Evolutionary conservation across 2,888 invertebrate genomes (phyloP).

Genomic region (Limnephilus lunatus): DNA sequence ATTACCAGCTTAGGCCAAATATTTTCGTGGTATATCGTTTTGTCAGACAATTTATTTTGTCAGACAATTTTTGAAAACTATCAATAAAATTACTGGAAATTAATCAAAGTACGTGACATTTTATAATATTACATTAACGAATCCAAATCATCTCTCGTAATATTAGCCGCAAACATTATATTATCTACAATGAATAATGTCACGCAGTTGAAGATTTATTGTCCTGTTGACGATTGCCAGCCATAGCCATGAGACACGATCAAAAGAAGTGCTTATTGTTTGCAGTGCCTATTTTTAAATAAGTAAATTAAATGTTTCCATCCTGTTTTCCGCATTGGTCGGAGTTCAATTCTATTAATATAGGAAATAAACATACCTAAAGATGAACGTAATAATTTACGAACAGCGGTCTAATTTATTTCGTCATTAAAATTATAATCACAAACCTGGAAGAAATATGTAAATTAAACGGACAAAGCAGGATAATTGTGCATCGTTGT

Average conservation of each 20-base stretch:
- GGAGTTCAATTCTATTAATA: neutral
- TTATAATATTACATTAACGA: neutral
- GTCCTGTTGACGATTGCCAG: neutral
- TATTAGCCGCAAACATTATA: neutral
- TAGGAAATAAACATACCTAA: neutral
- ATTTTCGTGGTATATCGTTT: neutral
- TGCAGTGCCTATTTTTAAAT: neutral
- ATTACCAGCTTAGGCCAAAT: neutral
- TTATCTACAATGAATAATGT: neutral
- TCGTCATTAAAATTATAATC: neutral
- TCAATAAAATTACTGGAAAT: neutral
- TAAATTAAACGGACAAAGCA: too few species aligned
- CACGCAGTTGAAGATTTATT: neutral
- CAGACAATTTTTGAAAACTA: neutral
- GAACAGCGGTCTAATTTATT: neutral
- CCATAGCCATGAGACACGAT: neutral
- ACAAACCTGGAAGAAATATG: neutral
- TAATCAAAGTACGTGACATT: neutral
- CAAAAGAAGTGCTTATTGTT: neutral
- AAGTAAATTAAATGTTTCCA: neutral
- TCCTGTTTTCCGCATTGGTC: neutral
- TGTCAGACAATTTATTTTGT: neutral
- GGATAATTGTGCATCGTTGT: too few species aligned
- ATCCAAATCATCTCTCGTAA: neutral
- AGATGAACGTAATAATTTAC: too few species aligned